Evolutionary conservation across 2,797 vertebrate species (phyloP).

Genomic region (Gallinago nigripennis): DNA sequence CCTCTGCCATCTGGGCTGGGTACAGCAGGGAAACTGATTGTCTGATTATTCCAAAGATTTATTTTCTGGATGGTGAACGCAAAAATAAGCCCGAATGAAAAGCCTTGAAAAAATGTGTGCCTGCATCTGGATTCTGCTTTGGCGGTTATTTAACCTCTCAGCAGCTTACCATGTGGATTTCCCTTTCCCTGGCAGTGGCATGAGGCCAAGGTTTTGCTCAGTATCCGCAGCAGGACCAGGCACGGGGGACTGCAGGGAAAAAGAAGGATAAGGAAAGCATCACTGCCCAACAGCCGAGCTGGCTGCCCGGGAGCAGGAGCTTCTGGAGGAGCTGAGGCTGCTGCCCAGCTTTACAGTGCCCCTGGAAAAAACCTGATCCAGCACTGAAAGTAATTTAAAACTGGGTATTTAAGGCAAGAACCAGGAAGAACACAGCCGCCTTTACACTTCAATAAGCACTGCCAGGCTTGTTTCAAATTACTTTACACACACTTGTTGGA

Average conservation of each 20-base stretch:
- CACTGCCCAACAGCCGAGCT: neutral
- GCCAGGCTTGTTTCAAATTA: neutral
- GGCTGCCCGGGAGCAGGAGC: rapidly evolving
- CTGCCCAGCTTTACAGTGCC: neutral
- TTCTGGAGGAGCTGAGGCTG: neutral
- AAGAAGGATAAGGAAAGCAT: neutral
- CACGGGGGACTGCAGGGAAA: neutral
- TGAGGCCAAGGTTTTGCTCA: neutral
- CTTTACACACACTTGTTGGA: neutral
- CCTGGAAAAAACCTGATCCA: neutral
- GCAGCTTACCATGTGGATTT: neutral
- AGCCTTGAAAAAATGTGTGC: neutral
- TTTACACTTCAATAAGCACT: neutral
- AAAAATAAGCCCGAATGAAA: neutral
- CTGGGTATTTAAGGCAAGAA: neutral
- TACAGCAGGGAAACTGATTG: neutral
- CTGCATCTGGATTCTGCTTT: neutral
- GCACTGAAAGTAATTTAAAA: neutral
- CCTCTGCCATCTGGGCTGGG: neutral
- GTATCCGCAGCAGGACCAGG: neutral
- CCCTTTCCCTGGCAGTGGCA: neutral
- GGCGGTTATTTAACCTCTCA: neutral
- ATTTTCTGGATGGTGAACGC: neutral
- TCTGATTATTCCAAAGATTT: neutral
- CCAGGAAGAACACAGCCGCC: neutral